A percentile compares a stretch with the other conserved stretches of the same genome.
These are phyloP conservation scores for Mus spicilegus DNA, from an alignment of 2,113 vertebrate genomes.

Conservation along the genomic window DNA sequence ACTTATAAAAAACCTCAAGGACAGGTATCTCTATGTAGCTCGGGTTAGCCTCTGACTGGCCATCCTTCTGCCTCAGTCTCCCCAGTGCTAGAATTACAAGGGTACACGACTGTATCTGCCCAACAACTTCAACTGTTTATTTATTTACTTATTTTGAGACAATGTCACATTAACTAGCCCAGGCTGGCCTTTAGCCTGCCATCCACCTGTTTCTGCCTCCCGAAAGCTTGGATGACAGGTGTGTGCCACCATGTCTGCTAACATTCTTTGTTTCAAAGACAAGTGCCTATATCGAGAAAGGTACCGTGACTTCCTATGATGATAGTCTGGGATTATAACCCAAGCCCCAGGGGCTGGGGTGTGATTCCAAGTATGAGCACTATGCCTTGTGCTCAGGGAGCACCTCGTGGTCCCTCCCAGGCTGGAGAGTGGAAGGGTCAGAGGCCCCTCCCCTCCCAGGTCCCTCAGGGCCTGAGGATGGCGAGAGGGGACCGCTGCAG, in stretches of 20 bases:
- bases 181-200: background rate
- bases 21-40: background rate
- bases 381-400: background rate
- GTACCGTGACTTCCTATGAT: background rate
- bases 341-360: background rate
- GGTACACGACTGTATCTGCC: background rate
- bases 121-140: background rate
- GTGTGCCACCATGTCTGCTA: background rate
- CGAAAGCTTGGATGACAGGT: background rate
- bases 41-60: background rate
- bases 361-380: background rate
- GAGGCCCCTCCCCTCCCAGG: conserved; percentile 50
- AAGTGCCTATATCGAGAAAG: background rate
- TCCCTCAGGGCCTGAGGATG: conserved; percentile 7
- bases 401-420: background rate
- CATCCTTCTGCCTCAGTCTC: background rate
- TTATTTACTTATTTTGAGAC: background rate
- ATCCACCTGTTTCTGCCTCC: background rate
- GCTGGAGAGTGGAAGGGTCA: conserved; percentile 25
- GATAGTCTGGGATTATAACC: background rate
- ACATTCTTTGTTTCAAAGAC: background rate
- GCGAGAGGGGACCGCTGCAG: conserved; percentile 79
- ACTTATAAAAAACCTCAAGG: background rate
- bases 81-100: background rate
- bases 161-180: background rate